phyloP scores from a whole-genome alignment of 2,113 vertebrate genomes.

The Saccopteryx leptura region DNA sequence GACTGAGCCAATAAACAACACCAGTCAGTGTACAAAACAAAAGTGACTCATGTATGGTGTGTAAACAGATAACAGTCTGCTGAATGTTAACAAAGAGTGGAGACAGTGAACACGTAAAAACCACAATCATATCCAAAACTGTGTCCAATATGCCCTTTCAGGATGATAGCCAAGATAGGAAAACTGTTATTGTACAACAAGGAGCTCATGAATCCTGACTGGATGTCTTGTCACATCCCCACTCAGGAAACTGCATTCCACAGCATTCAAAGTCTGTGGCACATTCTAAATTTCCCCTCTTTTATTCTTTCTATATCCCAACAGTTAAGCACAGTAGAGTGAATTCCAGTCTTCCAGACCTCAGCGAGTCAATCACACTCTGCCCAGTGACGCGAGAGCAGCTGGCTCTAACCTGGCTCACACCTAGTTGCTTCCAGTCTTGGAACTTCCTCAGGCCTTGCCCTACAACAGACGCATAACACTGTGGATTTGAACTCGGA shows the following conservation, averaged over 20 bases:
- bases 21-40: too few relatives aligned
- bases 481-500: neutral
- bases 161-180: neutral
- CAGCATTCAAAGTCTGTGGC: neutral
- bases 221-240: neutral
- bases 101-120: neutral
- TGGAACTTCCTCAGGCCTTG: too few relatives aligned
- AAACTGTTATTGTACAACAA: neutral
- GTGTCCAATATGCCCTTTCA: neutral
- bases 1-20: neutral
- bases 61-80: neutral
- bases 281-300: neutral
- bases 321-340: neutral
- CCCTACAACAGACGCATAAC: neutral
- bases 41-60: too few relatives aligned
- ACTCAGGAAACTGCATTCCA: neutral
- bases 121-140: neutral
- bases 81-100: neutral
- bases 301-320: neutral
- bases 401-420: neutral
- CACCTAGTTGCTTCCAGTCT: neutral
- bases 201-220: neutral
- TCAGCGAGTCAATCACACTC: neutral
- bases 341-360: neutral
- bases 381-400: neutral